Percentiles rank a stretch among this genome's conserved stretches.
Conservation (phyloP, 2,113 vertebrate species). For the Mesocricetus auratus region DNA sequence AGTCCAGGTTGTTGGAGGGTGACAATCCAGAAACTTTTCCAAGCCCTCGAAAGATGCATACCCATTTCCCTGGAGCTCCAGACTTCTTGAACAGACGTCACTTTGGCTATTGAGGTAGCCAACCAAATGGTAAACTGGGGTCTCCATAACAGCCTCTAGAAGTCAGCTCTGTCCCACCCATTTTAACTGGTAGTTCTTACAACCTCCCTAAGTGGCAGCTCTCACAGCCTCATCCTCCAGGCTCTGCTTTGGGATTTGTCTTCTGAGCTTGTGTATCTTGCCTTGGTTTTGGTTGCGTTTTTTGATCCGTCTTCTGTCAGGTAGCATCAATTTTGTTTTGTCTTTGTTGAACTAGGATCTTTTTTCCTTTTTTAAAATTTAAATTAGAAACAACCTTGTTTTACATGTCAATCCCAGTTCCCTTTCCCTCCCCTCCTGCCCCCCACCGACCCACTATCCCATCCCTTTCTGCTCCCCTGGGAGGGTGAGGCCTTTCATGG, state of each 20-base stretch:
- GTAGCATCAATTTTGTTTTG: neutral
- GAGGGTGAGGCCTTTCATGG: too few relatives aligned
- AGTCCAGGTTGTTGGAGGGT: neutral
- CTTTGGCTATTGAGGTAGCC: neutral
- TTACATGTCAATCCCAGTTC: too few relatives aligned
- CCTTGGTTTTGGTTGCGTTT: neutral
- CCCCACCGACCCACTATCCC: too few relatives aligned
- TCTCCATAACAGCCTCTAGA: neutral
- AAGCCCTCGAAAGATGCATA: neutral
- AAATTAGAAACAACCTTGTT: too few relatives aligned
- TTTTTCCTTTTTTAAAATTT: too few relatives aligned
- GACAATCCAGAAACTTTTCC: neutral
- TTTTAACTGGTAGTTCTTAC: neutral
- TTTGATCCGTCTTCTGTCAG: neutral
- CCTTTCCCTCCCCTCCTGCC: too few relatives aligned
- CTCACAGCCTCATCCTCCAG: neutral
- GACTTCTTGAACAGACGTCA: neutral
- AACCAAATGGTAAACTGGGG: neutral
- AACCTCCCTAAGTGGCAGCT: neutral
- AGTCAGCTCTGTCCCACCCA: neutral
- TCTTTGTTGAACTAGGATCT: neutral
- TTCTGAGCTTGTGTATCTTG: neutral
- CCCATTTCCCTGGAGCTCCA: neutral
- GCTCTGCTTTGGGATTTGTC: conserved; percentile 17
- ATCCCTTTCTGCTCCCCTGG: too few relatives aligned